Evolutionary conservation across 2,113 vertebrate species (phyloP), one percentile per base, ranked within the genome.

Genomic region (Chaetops frenatus): DNA sequence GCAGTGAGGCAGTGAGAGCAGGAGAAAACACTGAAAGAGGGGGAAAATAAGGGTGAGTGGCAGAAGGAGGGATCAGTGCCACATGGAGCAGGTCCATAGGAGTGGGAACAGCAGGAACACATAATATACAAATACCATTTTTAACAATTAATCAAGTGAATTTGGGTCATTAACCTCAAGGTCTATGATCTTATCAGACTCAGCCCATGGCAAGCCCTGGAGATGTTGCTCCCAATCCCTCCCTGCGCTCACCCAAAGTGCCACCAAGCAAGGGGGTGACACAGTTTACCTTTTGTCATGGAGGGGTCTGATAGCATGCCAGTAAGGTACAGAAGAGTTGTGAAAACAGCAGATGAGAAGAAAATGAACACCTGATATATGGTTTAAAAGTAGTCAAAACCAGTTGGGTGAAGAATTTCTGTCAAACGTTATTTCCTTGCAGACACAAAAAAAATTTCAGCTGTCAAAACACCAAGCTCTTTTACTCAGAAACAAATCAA

Each of bases 391-490:
- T 70, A 64, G 45, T 5, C 10, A 91, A 90, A 91, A 83, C 53
- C 47, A 72, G 14, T 5, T 21, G 23, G n/a, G 54, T 10, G 17
- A 81, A 96, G 72, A 81, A 96, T 90, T 95, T 95, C 69, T 95
- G 76, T 86, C 66, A 87, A 94, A 60, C 10, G 0, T 12, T 12
- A 33, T 96, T 94, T 51, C 48, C 70, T 90, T 53, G 38, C 24
- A 62, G 48, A 54, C 50, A 60, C 16, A 58, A 66, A 64, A 79
- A 82, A 40, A 36, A 44, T 8, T 9, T 88, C 88, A 86, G 31
- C 73, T 95, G 88, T 95, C 96, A 97, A 97, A 96, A 93, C 84
- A 94, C 61, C 87, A 86, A 67, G 70, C 11, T 81, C 70, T 88
- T 77, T 81, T 60, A 94, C 88, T 97, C 72, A 64, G 90, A 86